Evolutionary conservation across 2,888 invertebrate species (phyloP), one percentile per base, ranked within the genome.

Genomic region (Parnassius mnemosyne): DNA sequence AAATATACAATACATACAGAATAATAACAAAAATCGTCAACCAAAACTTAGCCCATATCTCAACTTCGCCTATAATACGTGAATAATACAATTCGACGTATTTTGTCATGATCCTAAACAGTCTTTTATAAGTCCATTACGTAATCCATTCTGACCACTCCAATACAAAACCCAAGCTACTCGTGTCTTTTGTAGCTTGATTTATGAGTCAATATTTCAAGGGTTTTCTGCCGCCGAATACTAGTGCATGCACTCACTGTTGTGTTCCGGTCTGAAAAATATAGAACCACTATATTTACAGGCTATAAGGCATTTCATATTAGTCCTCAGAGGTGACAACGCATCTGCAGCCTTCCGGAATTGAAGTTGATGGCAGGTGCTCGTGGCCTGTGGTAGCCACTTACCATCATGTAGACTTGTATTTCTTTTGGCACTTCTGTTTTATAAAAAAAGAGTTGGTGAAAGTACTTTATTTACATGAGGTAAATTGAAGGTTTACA

Each of bases 141-240:
- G 73, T 77, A 83, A 16, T 16, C 16, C 16, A 1, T 16, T 16
- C 16, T 16, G 16, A 16, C 16, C 16, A 16, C 16, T 16, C 16
- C 16, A 16, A 16, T 16, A 81, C 78, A 80, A 79, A 71, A 70
- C 65, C 63, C 69, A 69, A 72, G 75, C 78, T 78, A 82, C 34
- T 34, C 34, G 34, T 34, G 34, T 82, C 76, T 74, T 73, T 70
- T 69, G 70, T 62, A 54, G 68, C 65, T 73, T 82, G 84, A 86
- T 85, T 85, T 85, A 85, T 85, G 73, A 67, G 73, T 73, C 73
- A 78, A 81, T 83, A 83, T 83, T 82, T 80, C 77, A 73, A 72
- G 66, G 71, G 72, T 5, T 34, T 34, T 34, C 34, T 34, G 34
- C 7, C 34, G 34, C 34, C 7, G 7, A 5, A 7, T 34, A 7